A percentile compares a stretch with the other conserved stretches of the same genome.
Evolutionary conservation across 2,113 vertebrate genomes (phyloP).

Genomic region (Sebastes fasciatus): DNA sequence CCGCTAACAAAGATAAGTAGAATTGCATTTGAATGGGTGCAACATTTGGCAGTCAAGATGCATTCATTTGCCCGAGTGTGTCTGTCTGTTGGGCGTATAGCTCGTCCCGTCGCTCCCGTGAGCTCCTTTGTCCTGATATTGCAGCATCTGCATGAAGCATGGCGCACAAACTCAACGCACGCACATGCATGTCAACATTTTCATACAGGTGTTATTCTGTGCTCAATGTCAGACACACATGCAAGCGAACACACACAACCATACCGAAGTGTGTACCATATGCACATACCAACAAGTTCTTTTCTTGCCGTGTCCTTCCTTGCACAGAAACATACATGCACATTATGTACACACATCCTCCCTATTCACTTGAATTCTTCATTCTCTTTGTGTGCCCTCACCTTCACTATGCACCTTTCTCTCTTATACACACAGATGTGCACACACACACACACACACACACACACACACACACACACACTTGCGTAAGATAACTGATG

Average conservation of each 20-base stretch:
- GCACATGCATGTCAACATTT: slow-evolving; percentile 27
- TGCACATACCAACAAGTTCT: too few relatives aligned
- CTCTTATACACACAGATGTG: neutral
- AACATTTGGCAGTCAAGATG: slow-evolving; percentile 40
- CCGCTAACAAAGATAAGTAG: slow-evolving; percentile 54
- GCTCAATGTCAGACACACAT: neutral
- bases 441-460: neutral
- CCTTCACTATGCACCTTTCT: neutral
- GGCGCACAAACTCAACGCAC: neutral
- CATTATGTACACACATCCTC: neutral
- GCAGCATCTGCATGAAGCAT: slow-evolving; percentile 66
- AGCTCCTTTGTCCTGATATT: slow-evolving; percentile 63
- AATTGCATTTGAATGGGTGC: slow-evolving; percentile 51
- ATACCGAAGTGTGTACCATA: neutral
- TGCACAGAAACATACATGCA: neutral
- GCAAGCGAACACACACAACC: neutral
- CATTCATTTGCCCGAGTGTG: slow-evolving; percentile 33
- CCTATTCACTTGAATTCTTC: neutral
- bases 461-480: neutral
- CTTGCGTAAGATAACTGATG: slow-evolving; percentile 13
- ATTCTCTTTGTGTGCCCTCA: slow-evolving; percentile 8
- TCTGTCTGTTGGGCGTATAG: slow-evolving; percentile 12
- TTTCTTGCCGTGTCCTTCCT: neutral
- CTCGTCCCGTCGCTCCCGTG: slow-evolving; percentile 24
- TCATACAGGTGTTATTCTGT: neutral